These are phyloP conservation scores for Parus major DNA, from an alignment of 2,113 vertebrate genomes.

Conservation along the genomic window DNA sequence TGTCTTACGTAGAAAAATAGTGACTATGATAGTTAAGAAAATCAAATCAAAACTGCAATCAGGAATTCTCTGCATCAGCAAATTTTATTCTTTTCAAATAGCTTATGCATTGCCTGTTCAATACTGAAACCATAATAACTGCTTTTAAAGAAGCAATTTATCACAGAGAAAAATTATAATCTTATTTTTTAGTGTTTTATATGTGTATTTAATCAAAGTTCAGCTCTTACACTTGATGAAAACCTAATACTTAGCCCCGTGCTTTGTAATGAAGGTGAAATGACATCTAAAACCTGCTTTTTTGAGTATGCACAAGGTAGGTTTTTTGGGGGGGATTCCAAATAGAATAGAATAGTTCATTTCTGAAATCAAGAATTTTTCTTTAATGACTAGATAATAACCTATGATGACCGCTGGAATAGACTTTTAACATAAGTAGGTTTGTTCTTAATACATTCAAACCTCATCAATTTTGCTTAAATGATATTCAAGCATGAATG, in stretches of 20 bases:
- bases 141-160: not conserved
- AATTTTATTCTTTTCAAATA: not conserved
- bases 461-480: slow-evolving; percentile 52
- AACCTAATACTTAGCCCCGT: not conserved
- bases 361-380: not conserved
- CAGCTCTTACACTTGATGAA: not conserved
- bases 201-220: not conserved
- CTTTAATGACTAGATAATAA: slow-evolving; percentile 8
- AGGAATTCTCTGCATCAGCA: not conserved
- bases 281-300: not conserved
- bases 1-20: not conserved
- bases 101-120: not conserved
- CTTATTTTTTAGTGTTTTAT: not conserved
- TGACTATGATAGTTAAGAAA: not conserved
- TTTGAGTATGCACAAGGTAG: not conserved
- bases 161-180: not conserved
- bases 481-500: slow-evolving; percentile 40
- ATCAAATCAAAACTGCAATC: not conserved
- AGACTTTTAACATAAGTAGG: not conserved
- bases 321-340: accelerated
- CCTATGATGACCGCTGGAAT: not conserved
- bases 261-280: not conserved
- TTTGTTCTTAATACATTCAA: slow-evolving; percentile 50
- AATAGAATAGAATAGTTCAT: not conserved
- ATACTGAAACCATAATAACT: not conserved